Evolutionary conservation across 2,797 vertebrate genomes (phyloP), one percentile per base, ranked within the genome.

Genomic region (Scolopax bukidnonensis): DNA sequence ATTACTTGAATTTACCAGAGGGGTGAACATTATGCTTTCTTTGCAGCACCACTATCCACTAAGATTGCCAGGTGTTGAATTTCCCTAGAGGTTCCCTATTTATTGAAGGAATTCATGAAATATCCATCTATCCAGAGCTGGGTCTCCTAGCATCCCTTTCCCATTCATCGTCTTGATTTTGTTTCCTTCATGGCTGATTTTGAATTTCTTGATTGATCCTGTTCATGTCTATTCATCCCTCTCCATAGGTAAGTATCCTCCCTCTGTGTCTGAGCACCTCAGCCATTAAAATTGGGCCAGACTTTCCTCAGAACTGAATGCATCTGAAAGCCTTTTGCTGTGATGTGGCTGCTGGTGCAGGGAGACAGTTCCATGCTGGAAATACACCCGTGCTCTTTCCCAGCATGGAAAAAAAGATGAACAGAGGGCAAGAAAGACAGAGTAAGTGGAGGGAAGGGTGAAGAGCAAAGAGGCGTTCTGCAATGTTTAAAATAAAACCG

Each of bases 1-100:
- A 98, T 98, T 98, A 94, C 97, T 92, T 96, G 74, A 96, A 97
- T 98, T 98, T 98, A 98, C 87, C 94, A 89, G 95, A 93, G 93
- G 87, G 88, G 88, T 97, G 96, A 97, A 96, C 84, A 78, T 94
- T 95, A 80, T 77, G 97, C 94, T 93, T 97, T 98, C 93, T 95
- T 97, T 74, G 70, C 93, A 96, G 94, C 48, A 76, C 75, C 83
- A 93, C 94, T 97, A 97, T 97, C 97, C 95, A 94, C 91, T 96
- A 94, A 96, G 87, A 91, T 96, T 96, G 94, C 97, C 97, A 98
- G 95, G 95, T 94, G 93, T 82, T 95, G 89, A 79, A 86, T 89
- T 97, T 97, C 96, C 94, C 94, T 83, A 70, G 84, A 69, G 93
- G n/a, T 92, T 85, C 56, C 87, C 82, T 85, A 79, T 95, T 96